A percentile compares a stretch with the other conserved stretches of the same genome.
Evolutionary conservation across 2,888 invertebrate genomes (phyloP).

Genomic region (Synergus gifuensis): DNA sequence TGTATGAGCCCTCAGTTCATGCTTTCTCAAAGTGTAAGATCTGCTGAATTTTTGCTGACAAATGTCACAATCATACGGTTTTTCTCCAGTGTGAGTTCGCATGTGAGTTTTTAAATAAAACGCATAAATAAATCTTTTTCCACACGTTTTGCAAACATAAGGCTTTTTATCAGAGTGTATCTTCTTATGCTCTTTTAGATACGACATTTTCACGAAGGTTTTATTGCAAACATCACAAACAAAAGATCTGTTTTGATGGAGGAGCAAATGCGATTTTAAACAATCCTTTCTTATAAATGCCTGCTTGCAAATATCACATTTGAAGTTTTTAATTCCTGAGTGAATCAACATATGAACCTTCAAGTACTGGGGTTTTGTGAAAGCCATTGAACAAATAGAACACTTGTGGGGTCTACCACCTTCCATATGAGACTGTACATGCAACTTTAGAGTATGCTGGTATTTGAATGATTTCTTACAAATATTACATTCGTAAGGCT

Average conservation of each 20-base stretch:
- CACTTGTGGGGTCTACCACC: neutral
- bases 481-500: neutral
- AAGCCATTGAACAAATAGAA: neutral
- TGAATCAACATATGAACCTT: neutral
- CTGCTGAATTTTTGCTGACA: neutral
- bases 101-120: neutral
- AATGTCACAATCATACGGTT: neutral
- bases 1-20: too few relatives aligned
- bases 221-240: neutral
- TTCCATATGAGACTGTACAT: constrained; percentile 3
- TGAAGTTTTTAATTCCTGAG: neutral
- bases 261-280: neutral
- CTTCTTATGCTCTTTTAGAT: neutral
- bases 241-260: neutral
- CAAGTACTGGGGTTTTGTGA: neutral
- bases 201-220: neutral
- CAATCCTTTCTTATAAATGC: neutral
- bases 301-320: neutral
- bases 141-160: neutral
- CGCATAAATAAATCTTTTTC: neutral
- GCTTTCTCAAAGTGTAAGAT: too few relatives aligned
- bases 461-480: neutral
- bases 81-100: neutral
- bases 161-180: neutral
- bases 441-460: neutral